Conservation (phyloP, 2,113 vertebrate genomes). For the Mohoua ochrocephala region DNA sequence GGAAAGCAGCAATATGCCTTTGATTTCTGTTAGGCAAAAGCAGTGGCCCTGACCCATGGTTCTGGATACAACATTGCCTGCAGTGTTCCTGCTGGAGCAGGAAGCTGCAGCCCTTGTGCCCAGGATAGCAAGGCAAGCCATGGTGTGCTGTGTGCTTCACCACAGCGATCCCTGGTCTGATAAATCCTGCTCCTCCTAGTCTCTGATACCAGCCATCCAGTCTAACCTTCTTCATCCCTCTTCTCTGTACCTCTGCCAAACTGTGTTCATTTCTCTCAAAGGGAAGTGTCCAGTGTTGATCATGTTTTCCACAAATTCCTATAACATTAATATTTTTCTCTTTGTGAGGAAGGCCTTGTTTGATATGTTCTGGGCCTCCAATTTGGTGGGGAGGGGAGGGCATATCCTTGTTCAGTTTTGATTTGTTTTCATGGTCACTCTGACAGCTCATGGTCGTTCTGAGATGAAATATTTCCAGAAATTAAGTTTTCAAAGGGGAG, state of each 20-base stretch:
- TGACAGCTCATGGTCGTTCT: neutral
- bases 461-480: neutral
- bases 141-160: accelerated
- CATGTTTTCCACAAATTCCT: neutral
- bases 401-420: neutral
- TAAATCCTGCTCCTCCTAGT: neutral
- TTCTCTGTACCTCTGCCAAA: neutral
- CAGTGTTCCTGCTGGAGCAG: neutral
- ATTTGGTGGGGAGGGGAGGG: accelerated
- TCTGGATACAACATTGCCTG: neutral
- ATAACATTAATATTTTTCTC: neutral
- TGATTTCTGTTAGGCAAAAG: neutral
- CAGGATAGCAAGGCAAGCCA: neutral
- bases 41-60: neutral
- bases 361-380: neutral
- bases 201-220: neutral
- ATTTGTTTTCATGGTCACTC: neutral
- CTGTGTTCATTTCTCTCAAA: neutral
- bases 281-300: neutral
- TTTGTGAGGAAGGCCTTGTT: neutral
- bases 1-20: neutral
- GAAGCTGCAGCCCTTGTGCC: neutral
- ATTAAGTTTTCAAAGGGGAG: neutral
- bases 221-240: neutral
- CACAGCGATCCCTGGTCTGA: neutral